phyloP scores from a whole-genome alignment of 92 coral and sea anemone genomes.

The Pocillopora grandis region DNA sequence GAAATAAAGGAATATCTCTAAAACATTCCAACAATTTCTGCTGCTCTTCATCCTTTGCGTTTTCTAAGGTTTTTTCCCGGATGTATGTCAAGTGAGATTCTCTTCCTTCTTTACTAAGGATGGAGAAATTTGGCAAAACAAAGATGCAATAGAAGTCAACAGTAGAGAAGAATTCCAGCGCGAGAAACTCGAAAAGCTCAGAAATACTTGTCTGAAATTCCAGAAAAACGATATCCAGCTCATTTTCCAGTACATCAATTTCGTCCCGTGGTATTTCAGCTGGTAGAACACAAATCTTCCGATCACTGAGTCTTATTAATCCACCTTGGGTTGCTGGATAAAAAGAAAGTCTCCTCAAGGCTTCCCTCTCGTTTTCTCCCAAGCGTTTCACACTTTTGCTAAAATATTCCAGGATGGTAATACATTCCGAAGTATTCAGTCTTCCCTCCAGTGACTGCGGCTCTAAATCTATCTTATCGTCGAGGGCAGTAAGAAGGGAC shows the following conservation, averaged over 20 bases:
- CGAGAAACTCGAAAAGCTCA: slow-evolving; percentile 26
- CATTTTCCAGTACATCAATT: slow-evolving; percentile 6
- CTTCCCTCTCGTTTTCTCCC: slow-evolving; percentile 1
- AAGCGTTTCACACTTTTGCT: not conserved
- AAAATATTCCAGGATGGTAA: slow-evolving; percentile 29
- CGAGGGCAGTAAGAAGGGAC: slow-evolving; percentile 28
- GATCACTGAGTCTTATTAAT: slow-evolving; percentile 19
- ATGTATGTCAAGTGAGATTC: not conserved
- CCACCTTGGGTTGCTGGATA: slow-evolving; percentile 46
- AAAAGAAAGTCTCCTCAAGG: slow-evolving; percentile 46
- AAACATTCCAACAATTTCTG: slow-evolving; percentile 7
- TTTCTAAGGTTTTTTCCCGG: not conserved
- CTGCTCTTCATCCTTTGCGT: not conserved
- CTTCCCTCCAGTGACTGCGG: slow-evolving; percentile 2
- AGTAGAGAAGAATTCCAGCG: slow-evolving; percentile 11
- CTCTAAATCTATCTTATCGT: not conserved
- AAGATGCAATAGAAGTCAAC: slow-evolving; percentile 14
- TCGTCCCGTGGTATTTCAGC: slow-evolving; percentile 33
- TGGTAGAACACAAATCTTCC: slow-evolving; percentile 41
- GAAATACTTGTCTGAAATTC: not conserved
- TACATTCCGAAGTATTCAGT: not conserved
- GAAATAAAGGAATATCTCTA: slow-evolving; percentile 24
- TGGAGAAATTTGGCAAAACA: not conserved
- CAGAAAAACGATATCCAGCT: not conserved
- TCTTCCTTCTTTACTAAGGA: not conserved